Conservation (phyloP, 2,797 vertebrate species). For the Hemitrygon akajei region DNA sequence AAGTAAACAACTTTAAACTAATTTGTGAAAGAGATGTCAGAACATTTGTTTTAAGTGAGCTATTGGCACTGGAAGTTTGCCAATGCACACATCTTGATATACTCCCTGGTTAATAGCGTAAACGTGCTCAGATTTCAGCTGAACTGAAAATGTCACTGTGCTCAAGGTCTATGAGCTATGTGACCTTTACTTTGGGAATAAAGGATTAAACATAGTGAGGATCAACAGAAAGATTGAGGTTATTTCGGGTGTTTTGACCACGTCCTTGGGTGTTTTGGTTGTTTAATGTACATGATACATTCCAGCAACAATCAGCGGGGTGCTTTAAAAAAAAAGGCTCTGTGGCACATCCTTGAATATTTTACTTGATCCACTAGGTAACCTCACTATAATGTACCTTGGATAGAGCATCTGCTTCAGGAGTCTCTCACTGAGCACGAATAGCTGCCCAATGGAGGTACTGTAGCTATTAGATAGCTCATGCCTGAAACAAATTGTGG, state of each 20-base stretch:
- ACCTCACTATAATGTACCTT: too few species aligned
- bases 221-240: not conserved
- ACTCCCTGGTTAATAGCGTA: not conserved
- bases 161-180: not conserved
- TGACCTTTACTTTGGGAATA: not conserved
- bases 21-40: not conserved
- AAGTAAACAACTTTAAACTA: not conserved
- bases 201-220: not conserved
- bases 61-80: not conserved
- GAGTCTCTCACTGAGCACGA: too few species aligned
- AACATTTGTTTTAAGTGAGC: not conserved
- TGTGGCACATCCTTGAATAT: too few species aligned
- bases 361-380: too few species aligned
- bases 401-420: too few species aligned
- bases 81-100: not conserved
- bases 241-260: not conserved
- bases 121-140: not conserved
- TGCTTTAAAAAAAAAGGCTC: too few species aligned
- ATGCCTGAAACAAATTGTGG: too few species aligned
- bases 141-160: not conserved
- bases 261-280: not conserved
- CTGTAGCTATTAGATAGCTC: too few species aligned
- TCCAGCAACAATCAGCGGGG: too few species aligned
- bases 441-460: too few species aligned
- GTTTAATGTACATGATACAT: too few species aligned